These are phyloP conservation scores for Phortica variegata DNA, from an alignment of 1,140 invertebrate species.

Conservation along the genomic window DNA sequence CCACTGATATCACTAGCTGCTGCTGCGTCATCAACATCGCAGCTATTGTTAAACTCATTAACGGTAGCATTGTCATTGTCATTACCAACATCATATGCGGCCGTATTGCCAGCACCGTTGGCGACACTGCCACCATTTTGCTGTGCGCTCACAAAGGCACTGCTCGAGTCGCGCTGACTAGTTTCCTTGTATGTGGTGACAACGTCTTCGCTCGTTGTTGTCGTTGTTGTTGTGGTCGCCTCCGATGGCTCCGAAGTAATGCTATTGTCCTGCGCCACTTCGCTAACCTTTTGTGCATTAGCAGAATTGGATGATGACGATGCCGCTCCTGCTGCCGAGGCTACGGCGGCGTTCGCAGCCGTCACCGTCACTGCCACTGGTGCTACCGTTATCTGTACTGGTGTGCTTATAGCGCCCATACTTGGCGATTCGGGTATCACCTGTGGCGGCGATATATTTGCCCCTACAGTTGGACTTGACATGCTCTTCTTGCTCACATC, in stretches of 20 bases:
- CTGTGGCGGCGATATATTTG: slow-evolving; percentile 22
- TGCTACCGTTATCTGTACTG: slow-evolving; percentile 23
- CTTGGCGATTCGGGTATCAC: slow-evolving; percentile 50
- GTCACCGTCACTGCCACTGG: slow-evolving; percentile 16
- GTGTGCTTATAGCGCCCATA: slow-evolving; percentile 42
- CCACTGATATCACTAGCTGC: no score
- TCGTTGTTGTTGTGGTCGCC: slow-evolving; percentile 52
- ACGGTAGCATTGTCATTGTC: no score
- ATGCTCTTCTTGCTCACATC: slow-evolving; percentile 53
- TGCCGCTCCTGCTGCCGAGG: slow-evolving; percentile 15
- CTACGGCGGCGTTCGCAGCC: slow-evolving; percentile 4
- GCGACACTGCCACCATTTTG: slow-evolving; percentile 12
- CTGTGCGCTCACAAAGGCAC: slow-evolving; percentile 24
- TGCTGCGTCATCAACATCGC: background rate
- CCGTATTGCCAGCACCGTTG: slow-evolving; percentile 21
- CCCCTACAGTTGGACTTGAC: slow-evolving; percentile 50
- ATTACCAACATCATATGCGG: no score
- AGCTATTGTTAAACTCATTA: no score
- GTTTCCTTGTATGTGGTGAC: slow-evolving; percentile 54
- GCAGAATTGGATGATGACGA: slow-evolving; percentile 11
- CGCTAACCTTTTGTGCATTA: slow-evolving; percentile 21
- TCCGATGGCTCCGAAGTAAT: slow-evolving; percentile 55
- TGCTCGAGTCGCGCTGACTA: slow-evolving; percentile 30
- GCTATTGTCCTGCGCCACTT: slow-evolving; percentile 51
- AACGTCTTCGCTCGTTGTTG: slow-evolving; percentile 53